Base-by-base conservation (phyloP, 2,113 vertebrate genomes). In the Gavia stellata region DNA sequence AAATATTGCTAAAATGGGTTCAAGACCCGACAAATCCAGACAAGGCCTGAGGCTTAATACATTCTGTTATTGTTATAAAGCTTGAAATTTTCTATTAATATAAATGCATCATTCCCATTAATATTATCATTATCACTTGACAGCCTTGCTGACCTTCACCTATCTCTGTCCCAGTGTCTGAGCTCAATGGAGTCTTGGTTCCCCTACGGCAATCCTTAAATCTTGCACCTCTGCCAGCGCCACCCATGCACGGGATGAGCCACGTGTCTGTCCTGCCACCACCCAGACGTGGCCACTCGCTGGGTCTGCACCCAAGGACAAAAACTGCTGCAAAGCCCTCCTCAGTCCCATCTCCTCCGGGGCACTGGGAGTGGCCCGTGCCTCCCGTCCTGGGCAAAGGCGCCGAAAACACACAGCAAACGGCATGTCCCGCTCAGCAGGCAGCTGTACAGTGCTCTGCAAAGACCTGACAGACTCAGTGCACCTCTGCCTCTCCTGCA, bases 11-110 rank as follows among this genome's bases (percentile, higher is more conserved):
- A 75, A 90, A 92, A 72, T 26, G 20, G 20, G 38, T 78, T 88
- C 40, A 79, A 92, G 19, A 36, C 5, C 79, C 92, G 66, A 90
- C 47, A 94, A 85, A 95, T 80, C 52, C 80, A 83, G 75, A 36
- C 28, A 67, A 56, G 10, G 53, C 11, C n/a, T n/a, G 52, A 42
- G n/a, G 45, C 45, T 92, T 81, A 88, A 81, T 53, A 45, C 3
- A 23, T 47, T 67, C 19, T 63, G n/a, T 28, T 36, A 47, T 29
- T 92, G 42, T 58, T 78, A 74, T 6, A 74, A 82, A 56, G 70
- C 72, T 79, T 66, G 87, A 59, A 90, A 71, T 45, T 74, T 52
- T 34, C 18, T 79, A 38, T 81, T 90, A 71, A 58, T 74, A 88
- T 3, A 59, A 85, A 71, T 25, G 20, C 16, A 20, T 29, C 2